Evolutionary conservation across 2,797 vertebrate genomes (phyloP).

Genomic region (Arnoldichthys spilopterus): DNA sequence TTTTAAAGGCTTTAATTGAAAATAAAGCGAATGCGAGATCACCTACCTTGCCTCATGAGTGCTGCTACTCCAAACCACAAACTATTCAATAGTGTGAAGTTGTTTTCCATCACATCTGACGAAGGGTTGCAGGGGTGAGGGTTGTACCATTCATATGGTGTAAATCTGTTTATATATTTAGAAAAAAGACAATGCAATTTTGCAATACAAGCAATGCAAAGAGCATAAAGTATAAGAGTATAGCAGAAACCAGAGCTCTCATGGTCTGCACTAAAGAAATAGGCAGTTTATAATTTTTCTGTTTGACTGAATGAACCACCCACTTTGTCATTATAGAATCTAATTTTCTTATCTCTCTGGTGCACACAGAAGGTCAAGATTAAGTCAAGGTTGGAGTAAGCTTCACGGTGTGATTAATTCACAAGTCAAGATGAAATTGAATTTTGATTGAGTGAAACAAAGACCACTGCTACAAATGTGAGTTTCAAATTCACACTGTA

Average conservation of each 20-base stretch:
- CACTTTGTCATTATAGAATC: conserved; percentile 1
- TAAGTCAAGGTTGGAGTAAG: neutral
- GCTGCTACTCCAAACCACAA: conserved; percentile 99
- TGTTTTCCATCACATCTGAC: conserved; percentile 95
- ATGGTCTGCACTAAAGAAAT: neutral
- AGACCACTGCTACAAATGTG: conserved; percentile 2
- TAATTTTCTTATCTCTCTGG: conserved; percentile 9
- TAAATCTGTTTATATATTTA: conserved; percentile 86
- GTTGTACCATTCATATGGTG: conserved; percentile 98
- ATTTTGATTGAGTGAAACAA: conserved; percentile 13
- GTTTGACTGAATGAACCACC: neutral
- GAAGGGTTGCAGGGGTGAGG: conserved; percentile 96
- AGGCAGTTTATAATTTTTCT: neutral
- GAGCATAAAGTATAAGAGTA: too few species aligned
- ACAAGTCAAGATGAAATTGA: conserved; percentile 10
- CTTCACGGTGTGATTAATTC: conserved; percentile 14
- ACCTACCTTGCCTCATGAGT: conserved; percentile 97
- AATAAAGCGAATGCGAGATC: neutral
- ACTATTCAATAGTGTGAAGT: conserved; percentile 97
- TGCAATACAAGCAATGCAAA: conserved; percentile 1
- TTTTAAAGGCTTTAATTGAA: too few species aligned
- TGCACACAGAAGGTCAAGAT: conserved; percentile 8
- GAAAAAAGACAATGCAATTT: neutral
- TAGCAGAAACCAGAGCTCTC: neutral
- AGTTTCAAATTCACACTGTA: conserved; percentile 19